A percentile compares a stretch with the other conserved stretches of the same genome.
Conservation (phyloP, 1,140 invertebrate genomes). For the Drosophila saltans region DNA sequence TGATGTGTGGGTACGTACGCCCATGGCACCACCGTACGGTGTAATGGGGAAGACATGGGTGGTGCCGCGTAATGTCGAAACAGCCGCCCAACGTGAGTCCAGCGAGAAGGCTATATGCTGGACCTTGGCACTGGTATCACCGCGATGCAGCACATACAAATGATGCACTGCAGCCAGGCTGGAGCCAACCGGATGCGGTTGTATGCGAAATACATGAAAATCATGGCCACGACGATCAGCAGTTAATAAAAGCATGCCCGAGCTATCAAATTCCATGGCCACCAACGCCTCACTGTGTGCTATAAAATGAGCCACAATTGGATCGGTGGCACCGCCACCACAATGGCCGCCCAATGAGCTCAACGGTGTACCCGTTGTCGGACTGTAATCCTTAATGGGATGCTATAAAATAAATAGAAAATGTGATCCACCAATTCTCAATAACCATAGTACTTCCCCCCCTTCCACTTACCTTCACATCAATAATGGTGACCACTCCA, state of each 20-base stretch:
- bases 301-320: slow-evolving; percentile 96
- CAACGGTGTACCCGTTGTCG: slow-evolving; percentile 72
- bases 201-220: slow-evolving; percentile 97
- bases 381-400: slow-evolving; percentile 79
- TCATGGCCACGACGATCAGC: slow-evolving; percentile 97
- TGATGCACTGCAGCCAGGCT: slow-evolving; percentile 96
- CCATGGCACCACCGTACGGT: slow-evolving; percentile 96
- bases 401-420: slow-evolving; percentile 41
- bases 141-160: slow-evolving; percentile 96
- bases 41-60: slow-evolving; percentile 98
- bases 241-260: slow-evolving; percentile 95
- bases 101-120: slow-evolving; percentile 94
- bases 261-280: slow-evolving; percentile 95
- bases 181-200: slow-evolving; percentile 95
- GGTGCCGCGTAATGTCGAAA: slow-evolving; percentile 97
- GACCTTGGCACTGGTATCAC: slow-evolving; percentile 92
- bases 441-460: not conserved
- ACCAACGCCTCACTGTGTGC: slow-evolving; percentile 96
- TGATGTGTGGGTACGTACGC: slow-evolving; percentile 95
- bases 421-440: not conserved
- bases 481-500: slow-evolving; percentile 94
- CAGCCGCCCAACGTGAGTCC: slow-evolving; percentile 97
- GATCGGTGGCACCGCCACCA: slow-evolving; percentile 85
- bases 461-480: slow-evolving; percentile 87
- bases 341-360: slow-evolving; percentile 58